A percentile compares a stretch with the other conserved stretches of the same genome.
phyloP scores from a whole-genome alignment of 2,113 vertebrate species.

The Ginglymostoma cirratum region DNA sequence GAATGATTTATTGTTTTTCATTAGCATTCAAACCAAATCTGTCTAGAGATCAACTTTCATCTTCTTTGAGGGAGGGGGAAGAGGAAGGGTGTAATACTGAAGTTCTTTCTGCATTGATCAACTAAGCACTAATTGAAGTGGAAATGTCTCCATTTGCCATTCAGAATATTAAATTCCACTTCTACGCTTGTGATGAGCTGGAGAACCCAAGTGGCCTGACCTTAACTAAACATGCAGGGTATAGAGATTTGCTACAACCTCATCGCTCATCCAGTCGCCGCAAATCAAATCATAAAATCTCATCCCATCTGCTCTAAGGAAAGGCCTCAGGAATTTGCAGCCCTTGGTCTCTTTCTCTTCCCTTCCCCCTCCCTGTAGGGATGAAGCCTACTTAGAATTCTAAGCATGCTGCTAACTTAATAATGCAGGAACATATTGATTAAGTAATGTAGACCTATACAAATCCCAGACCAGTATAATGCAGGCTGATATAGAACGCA shows the following conservation, averaged over 20 bases:
- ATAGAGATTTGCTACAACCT: neutral
- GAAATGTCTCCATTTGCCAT: neutral
- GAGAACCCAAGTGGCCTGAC: neutral
- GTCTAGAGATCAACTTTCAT: neutral
- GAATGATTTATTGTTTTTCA: no score
- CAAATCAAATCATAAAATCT: conserved; percentile 1
- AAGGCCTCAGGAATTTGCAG: neutral
- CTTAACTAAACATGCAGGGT: neutral
- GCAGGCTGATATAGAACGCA: neutral
- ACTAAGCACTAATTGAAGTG: neutral
- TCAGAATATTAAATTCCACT: conserved; percentile 10
- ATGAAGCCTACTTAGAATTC: neutral
- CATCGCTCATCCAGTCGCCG: neutral
- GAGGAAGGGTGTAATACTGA: neutral
- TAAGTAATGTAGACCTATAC: neutral
- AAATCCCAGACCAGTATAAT: conserved; percentile 19
- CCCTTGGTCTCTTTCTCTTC: neutral
- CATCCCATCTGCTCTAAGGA: conserved; percentile 11
- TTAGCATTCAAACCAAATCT: no score
- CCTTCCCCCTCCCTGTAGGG: neutral
- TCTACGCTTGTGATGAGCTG: neutral
- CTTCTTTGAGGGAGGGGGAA: neutral
- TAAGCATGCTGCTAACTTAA: neutral
- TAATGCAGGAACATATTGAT: neutral
- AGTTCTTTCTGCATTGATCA: neutral